phyloP scores from a whole-genome alignment of 2,113 vertebrate species.

The Prietella phreatophila region DNA sequence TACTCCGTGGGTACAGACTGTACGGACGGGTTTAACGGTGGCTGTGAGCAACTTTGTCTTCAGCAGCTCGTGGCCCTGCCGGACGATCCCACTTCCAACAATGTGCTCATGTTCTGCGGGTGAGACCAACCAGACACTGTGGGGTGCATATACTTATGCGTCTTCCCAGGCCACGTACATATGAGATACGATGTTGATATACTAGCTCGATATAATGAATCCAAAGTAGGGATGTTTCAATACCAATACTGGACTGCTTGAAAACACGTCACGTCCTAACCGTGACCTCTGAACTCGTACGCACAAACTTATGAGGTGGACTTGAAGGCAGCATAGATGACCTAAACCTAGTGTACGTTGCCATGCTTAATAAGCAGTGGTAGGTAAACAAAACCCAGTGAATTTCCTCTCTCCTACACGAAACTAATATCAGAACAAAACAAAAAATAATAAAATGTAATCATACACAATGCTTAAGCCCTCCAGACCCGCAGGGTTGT shows the following conservation, averaged over 20 bases:
- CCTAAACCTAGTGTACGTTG: too few relatives aligned
- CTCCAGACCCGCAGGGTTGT: background rate
- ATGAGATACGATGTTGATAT: background rate
- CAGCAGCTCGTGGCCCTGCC: slow-evolving; percentile 90
- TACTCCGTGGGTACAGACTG: slow-evolving; percentile 95
- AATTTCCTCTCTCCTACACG: background rate
- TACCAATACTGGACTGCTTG: background rate
- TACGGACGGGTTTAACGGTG: slow-evolving; percentile 94
- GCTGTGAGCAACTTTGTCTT: slow-evolving; percentile 95
- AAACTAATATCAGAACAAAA: background rate
- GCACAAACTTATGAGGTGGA: too few relatives aligned
- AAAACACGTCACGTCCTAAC: too few relatives aligned
- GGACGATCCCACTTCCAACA: slow-evolving; percentile 85
- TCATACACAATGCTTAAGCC: background rate
- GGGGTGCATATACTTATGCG: background rate
- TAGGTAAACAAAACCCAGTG: background rate
- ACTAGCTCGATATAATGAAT: background rate
- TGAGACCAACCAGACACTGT: slow-evolving; percentile 68
- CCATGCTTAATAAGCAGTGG: background rate
- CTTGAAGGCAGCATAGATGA: too few relatives aligned
- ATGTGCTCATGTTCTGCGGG: slow-evolving; percentile 98
- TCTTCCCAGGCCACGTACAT: background rate
- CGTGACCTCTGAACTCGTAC: too few relatives aligned
- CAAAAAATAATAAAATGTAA: background rate
- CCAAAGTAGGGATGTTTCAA: background rate